Evolutionary conservation across 1,140 invertebrate genomes (phyloP).

Genomic region (Mamestra configurata): DNA sequence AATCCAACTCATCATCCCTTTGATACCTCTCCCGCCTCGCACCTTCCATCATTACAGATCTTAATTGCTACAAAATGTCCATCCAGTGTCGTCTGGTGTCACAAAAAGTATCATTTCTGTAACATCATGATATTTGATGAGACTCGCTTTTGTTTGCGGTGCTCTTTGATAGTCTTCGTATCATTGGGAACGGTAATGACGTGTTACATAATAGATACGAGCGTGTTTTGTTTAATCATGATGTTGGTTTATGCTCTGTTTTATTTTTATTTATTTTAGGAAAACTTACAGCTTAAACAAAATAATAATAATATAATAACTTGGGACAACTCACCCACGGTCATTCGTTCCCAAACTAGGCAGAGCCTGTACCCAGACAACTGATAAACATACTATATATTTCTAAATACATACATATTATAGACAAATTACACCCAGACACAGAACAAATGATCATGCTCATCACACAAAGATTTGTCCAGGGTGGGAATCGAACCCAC

Average conservation of each 20-base stretch:
- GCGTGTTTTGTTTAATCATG: conserved; percentile 5
- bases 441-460: too few species aligned
- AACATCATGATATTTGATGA: conserved; percentile 44
- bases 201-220: neutral
- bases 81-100: conserved; percentile 42
- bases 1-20: conserved; percentile 21
- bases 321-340: too few species aligned
- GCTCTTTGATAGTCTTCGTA: neutral
- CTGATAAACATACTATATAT: too few species aligned
- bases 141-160: conserved; percentile 11
- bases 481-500: too few species aligned
- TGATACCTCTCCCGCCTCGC: conserved; percentile 17
- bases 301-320: too few species aligned
- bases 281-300: too few species aligned
- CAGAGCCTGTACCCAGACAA: too few species aligned
- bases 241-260: neutral
- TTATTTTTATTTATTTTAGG: neutral
- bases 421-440: too few species aligned
- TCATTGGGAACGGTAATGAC: conserved; percentile 8
- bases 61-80: conserved; percentile 45
- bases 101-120: conserved; percentile 42
- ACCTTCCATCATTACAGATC: conserved; percentile 27
- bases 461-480: too few species aligned
- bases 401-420: too few species aligned
- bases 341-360: too few species aligned